Conservation (phyloP, 1,140 invertebrate species). For the Sweltsa coloradensis region DNA sequence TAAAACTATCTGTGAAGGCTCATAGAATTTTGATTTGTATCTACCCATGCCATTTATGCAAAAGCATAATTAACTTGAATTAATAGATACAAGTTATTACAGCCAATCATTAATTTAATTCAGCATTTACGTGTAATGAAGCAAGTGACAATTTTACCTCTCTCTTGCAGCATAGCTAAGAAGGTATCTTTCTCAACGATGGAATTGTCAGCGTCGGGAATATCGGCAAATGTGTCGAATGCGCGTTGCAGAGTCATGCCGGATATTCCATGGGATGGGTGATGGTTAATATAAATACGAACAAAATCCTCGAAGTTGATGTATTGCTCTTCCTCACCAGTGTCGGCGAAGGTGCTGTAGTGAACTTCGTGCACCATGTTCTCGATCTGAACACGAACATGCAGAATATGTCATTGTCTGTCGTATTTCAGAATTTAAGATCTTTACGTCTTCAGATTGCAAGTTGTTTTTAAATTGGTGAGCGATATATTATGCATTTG, state of each 20-base stretch:
- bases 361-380: slow-evolving; percentile 52
- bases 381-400: slow-evolving; percentile 43
- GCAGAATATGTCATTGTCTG: too few relatives aligned
- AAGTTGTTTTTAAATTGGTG: too few relatives aligned
- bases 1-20: background rate
- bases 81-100: background rate
- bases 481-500: too few relatives aligned
- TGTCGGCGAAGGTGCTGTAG: slow-evolving; percentile 40
- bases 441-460: too few relatives aligned
- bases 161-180: slow-evolving; percentile 1
- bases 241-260: slow-evolving; percentile 22
- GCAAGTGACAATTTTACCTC: slow-evolving; percentile 3
- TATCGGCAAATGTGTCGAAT: slow-evolving; percentile 18
- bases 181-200: slow-evolving; percentile 4
- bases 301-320: slow-evolving; percentile 58
- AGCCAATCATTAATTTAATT: background rate
- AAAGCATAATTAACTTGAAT: background rate
- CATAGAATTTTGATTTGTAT: background rate
- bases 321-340: slow-evolving; percentile 34
- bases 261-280: slow-evolving; percentile 40
- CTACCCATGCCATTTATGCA: background rate
- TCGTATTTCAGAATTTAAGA: too few relatives aligned
- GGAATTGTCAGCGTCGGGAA: slow-evolving; percentile 13
- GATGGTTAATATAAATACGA: slow-evolving; percentile 57
- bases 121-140: background rate